Base-by-base conservation (phyloP, 2,113 vertebrate species). In the Porphyrio hochstetteri region DNA sequence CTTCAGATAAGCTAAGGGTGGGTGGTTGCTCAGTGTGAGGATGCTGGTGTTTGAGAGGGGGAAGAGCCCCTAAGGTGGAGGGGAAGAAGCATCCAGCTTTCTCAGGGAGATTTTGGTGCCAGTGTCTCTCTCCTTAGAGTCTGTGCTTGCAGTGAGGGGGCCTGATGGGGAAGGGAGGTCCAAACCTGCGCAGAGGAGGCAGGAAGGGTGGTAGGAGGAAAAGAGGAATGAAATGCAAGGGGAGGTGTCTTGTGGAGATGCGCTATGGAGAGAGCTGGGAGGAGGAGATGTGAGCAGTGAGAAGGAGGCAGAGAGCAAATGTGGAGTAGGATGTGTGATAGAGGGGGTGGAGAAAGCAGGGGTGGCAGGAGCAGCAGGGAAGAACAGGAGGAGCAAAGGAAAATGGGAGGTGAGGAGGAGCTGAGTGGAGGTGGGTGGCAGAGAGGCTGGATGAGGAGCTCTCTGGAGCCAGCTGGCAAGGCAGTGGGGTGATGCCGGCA, bases 291-390 rank as follows among this genome's bases (percentile, higher is more conserved):
- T 16, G 10, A 86, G 53, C 0, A 1, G 36, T 1, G 4, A 77
- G 75, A 69, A 90, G 36, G 69, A 70, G 80, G 50, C 63, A 79
- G 86, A 86, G 63, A 71, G 56, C 92, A 90, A 87, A 40, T 88
- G 94, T 88, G 79, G 79, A 96, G 94, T 93, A 83, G 96, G 95
- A 95, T 87, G 95, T 95, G 94, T 93, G 93, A 94, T 68, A 0
- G 67, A 88, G 89, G 71, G 87, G 94, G 89, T 92, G 93, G 81
- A 95, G 93, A 91, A 81, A 93, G 92, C 64, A 71, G 86, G 69
- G 95, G 95, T 11, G 21, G 91, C 69, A 42, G 92, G 75, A 92
- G 85, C 67, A 90, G 88, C 57, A 46, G 69, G 0, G 0, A 63
- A 50, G 80, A 92, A 38, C 72, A 68, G 72, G 94, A 92, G 94